Evolutionary conservation across 2,797 vertebrate genomes (phyloP).

Genomic region (Parauchenoglanis punctatus): DNA sequence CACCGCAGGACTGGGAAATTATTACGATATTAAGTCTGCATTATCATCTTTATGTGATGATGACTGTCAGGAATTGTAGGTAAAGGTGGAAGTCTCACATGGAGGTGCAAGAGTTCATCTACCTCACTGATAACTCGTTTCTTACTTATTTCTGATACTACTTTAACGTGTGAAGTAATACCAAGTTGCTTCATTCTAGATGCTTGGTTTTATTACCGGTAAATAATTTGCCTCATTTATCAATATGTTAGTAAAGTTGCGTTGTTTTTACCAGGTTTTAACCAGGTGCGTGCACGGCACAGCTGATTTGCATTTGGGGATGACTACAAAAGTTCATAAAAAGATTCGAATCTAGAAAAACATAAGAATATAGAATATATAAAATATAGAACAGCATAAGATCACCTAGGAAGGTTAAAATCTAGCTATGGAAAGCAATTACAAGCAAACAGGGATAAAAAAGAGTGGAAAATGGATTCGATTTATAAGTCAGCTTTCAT

Average conservation of each 20-base stretch:
- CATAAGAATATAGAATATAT: neutral
- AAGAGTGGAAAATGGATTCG: neutral
- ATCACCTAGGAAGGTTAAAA: neutral
- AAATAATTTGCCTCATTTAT: neutral
- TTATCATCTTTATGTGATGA: neutral
- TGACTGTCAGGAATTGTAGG: neutral
- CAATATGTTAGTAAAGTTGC: neutral
- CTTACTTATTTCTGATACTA: neutral
- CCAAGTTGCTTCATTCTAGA: neutral
- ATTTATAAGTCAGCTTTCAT: neutral
- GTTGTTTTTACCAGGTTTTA: neutral
- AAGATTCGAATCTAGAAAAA: neutral
- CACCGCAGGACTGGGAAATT: neutral
- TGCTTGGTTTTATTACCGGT: neutral
- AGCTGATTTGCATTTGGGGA: neutral
- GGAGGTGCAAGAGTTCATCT: too few relatives aligned
- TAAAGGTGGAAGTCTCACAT: neutral
- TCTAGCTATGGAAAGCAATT: neutral
- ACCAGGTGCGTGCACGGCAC: neutral
- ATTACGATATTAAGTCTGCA: neutral
- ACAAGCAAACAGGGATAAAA: neutral
- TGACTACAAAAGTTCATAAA: neutral
- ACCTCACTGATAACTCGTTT: too few relatives aligned
- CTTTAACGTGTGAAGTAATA: neutral
- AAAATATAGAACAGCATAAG: neutral